Evolutionary conservation across 2,113 vertebrate genomes (phyloP).

Genomic region (Gallinago paraguaiae): DNA sequence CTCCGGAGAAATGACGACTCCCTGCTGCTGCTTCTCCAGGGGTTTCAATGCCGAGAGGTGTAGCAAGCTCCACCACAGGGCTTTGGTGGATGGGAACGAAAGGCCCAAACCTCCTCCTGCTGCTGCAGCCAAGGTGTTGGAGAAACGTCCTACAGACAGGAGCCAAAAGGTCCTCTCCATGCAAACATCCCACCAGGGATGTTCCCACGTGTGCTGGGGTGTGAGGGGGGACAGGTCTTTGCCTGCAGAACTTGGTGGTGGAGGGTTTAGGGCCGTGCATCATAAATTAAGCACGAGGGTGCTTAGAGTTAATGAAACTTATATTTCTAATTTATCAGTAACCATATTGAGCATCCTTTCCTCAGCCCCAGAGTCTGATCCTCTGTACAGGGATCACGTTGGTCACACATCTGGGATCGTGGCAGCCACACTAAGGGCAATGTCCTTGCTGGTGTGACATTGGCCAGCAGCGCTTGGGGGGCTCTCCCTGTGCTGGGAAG

Average conservation of each 20-base stretch:
- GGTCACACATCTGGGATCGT: fast-evolving
- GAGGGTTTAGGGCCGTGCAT: neutral
- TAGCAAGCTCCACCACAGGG: neutral
- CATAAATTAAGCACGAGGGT: neutral
- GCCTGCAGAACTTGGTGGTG: neutral
- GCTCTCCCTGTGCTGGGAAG: neutral
- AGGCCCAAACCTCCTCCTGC: neutral
- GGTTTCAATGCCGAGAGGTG: neutral
- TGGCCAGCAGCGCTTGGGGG: neutral
- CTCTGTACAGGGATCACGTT: fast-evolving
- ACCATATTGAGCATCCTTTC: neutral
- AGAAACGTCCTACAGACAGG: neutral
- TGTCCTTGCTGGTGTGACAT: fast-evolving
- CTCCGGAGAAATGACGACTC: neutral
- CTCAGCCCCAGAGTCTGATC: neutral
- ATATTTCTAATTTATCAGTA: neutral
- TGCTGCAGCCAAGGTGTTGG: neutral
- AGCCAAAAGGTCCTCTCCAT: fast-evolving
- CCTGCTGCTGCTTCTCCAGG: fast-evolving
- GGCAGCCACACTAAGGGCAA: fast-evolving
- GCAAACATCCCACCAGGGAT: neutral
- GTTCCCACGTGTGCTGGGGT: neutral
- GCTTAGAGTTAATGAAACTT: constrained; percentile 18
- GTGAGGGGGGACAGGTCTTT: neutral
- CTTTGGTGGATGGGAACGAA: neutral